phyloP scores from a whole-genome alignment of 2,888 invertebrate genomes.

The Nineta flava region DNA sequence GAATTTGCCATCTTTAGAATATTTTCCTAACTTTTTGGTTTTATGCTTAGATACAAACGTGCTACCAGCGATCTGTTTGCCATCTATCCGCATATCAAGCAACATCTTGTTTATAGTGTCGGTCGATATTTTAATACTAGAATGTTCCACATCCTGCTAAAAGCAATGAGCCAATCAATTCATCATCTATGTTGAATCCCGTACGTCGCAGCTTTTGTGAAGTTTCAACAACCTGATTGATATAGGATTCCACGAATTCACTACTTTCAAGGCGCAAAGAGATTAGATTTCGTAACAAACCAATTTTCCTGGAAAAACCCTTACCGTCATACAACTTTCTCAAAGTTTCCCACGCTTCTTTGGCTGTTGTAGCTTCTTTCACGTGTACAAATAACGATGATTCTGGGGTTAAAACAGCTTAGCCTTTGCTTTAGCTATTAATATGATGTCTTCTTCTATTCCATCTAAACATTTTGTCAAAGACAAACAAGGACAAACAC shows the following conservation, averaged over 20 bases:
- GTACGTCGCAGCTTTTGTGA: constrained; percentile 15
- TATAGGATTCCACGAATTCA: constrained; percentile 15
- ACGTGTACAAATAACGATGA: constrained; percentile 14
- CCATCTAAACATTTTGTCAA: constrained; percentile 10
- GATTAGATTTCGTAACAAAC: constrained; percentile 15
- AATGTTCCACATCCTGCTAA: constrained; percentile 17
- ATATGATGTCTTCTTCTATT: constrained; percentile 6
- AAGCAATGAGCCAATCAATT: constrained; percentile 17
- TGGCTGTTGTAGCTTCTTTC: constrained; percentile 12
- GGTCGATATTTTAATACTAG: constrained; percentile 14
- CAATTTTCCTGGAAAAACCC: constrained; percentile 17
- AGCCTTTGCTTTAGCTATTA: constrained; percentile 16
- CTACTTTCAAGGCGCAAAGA: constrained; percentile 15
- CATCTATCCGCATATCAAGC: constrained; percentile 12
- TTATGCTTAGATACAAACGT: not conserved
- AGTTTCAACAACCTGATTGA: constrained; percentile 17
- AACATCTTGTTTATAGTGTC: constrained; percentile 18
- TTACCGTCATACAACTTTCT: constrained; percentile 16
- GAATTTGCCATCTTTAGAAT: too few species aligned
- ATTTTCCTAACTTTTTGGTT: too few species aligned
- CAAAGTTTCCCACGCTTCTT: too few species aligned
- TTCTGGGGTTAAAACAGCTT: constrained; percentile 16
- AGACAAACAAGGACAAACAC: constrained; percentile 12
- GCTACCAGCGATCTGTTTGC: not conserved
- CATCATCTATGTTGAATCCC: constrained; percentile 17